These are phyloP conservation scores for Corythornis madagascariensis DNA, from an alignment of 2,113 vertebrate genomes.

Conservation along the genomic window DNA sequence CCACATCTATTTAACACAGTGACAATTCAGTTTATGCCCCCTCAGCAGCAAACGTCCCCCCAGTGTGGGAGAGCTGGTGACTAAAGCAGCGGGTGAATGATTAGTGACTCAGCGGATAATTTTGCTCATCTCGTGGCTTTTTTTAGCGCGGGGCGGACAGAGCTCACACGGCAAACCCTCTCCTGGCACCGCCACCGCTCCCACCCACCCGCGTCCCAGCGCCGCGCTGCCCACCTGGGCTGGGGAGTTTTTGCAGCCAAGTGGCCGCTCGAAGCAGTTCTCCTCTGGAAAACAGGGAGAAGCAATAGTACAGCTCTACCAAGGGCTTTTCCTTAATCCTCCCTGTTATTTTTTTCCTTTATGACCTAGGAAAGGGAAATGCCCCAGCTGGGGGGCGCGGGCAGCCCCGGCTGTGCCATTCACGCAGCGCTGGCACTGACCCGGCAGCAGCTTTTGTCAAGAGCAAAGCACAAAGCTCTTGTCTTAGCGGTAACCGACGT, in stretches of 20 bases:
- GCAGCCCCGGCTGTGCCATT: fast-evolving
- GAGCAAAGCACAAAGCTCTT: background rate
- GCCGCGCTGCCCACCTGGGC: background rate
- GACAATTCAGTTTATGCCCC: background rate
- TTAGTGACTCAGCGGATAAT: conserved; percentile 68
- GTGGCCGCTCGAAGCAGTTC: fast-evolving
- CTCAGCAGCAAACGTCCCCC: conserved; percentile 40
- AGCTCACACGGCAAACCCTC: background rate
- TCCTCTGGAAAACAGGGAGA: background rate
- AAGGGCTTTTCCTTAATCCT: background rate
- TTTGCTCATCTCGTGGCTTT: conserved; percentile 42
- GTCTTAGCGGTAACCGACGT: background rate
- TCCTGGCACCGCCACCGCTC: background rate
- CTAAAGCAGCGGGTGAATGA: conserved; percentile 50
- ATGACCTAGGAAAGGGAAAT: background rate
- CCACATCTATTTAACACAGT: background rate
- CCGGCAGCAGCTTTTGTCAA: background rate
- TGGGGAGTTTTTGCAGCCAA: background rate
- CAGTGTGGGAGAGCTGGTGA: conserved; percentile 35
- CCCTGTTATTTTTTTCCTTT: background rate
- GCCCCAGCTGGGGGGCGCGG: background rate
- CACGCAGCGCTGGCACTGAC: background rate
- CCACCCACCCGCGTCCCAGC: background rate
- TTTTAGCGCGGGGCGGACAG: conserved; percentile 27
- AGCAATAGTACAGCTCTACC: background rate